Evolutionary conservation across 1,140 invertebrate species (phyloP).

Genomic region (Atopsyche davidsoni): DNA sequence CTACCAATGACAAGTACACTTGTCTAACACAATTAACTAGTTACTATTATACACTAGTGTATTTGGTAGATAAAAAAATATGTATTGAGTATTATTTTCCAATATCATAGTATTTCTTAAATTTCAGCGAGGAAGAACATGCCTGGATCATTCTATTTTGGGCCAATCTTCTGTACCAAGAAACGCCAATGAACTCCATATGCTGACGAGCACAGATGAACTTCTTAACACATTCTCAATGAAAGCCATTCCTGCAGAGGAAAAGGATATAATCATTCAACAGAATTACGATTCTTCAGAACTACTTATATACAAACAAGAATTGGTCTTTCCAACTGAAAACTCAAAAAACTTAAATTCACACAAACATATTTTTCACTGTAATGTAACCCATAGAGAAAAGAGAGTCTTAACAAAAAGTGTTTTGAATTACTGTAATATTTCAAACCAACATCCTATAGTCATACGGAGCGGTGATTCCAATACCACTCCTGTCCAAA

Average conservation of each 20-base stretch:
- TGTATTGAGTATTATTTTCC: too few species aligned
- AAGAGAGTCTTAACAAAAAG: slow-evolving; percentile 18
- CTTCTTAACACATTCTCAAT: slow-evolving; percentile 21
- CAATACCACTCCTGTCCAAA: slow-evolving; percentile 5
- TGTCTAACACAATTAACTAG: too few species aligned
- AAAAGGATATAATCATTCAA: too few species aligned
- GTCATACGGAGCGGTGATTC: slow-evolving; percentile 13
- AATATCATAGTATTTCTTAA: slow-evolving; percentile 9
- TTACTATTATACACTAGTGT: too few species aligned
- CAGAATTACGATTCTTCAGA: too few species aligned
- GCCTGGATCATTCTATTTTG: slow-evolving; percentile 28
- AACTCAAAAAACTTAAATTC: too few species aligned
- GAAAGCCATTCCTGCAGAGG: slow-evolving; percentile 8
- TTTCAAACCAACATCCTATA: slow-evolving; percentile 16
- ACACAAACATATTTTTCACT: too few species aligned
- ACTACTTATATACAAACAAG: too few species aligned
- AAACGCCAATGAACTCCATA: slow-evolving; percentile 27
- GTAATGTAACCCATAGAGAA: too few species aligned
- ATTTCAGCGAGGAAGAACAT: slow-evolving; percentile 28
- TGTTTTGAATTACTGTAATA: slow-evolving; percentile 20
- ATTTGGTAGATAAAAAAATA: too few species aligned
- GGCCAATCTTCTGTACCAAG: slow-evolving; percentile 29
- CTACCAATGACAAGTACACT: too few species aligned
- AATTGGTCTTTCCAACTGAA: neutral
- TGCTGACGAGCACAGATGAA: slow-evolving; percentile 14